Conservation (phyloP, 1,140 invertebrate genomes). For the Oreohelix idahoensis region DNA sequence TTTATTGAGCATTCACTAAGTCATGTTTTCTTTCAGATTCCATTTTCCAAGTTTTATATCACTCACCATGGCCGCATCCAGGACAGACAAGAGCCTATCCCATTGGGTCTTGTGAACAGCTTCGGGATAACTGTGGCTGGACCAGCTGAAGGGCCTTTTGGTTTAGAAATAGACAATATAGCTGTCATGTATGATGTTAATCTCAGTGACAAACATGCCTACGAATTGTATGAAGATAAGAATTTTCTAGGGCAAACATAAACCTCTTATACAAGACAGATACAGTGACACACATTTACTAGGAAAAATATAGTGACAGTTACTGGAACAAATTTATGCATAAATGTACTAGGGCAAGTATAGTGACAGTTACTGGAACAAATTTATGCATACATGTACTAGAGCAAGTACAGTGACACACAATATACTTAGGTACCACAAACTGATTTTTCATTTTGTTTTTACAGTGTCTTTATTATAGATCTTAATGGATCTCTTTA, state of each 20-base stretch:
- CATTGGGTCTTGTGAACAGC: constrained; percentile 77
- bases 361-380: too few relatives aligned
- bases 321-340: too few relatives aligned
- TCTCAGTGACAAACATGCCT: constrained; percentile 87
- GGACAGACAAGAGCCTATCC: constrained; percentile 82
- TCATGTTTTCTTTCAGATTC: constrained; percentile 80
- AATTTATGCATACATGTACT: too few relatives aligned
- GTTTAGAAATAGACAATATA: constrained; percentile 94
- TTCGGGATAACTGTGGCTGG: constrained; percentile 89
- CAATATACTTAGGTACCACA: too few relatives aligned
- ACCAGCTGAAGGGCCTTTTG: constrained; percentile 85
- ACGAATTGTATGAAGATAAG: constrained; percentile 84
- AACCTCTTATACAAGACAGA: neutral
- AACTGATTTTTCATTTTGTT: too few relatives aligned
- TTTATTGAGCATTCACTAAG: neutral
- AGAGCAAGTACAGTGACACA: too few relatives aligned
- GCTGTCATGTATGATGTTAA: constrained; percentile 85
- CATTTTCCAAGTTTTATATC: constrained; percentile 94
- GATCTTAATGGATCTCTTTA: too few relatives aligned
- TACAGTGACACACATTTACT: too few relatives aligned
- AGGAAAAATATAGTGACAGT: too few relatives aligned
- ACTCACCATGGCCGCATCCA: constrained; percentile 88
- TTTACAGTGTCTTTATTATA: too few relatives aligned
- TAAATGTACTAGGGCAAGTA: too few relatives aligned
- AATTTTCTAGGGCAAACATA: constrained; percentile 20